These are phyloP conservation scores for Phainopepla nitens DNA, from an alignment of 2,113 vertebrate species.

Conservation along the genomic window DNA sequence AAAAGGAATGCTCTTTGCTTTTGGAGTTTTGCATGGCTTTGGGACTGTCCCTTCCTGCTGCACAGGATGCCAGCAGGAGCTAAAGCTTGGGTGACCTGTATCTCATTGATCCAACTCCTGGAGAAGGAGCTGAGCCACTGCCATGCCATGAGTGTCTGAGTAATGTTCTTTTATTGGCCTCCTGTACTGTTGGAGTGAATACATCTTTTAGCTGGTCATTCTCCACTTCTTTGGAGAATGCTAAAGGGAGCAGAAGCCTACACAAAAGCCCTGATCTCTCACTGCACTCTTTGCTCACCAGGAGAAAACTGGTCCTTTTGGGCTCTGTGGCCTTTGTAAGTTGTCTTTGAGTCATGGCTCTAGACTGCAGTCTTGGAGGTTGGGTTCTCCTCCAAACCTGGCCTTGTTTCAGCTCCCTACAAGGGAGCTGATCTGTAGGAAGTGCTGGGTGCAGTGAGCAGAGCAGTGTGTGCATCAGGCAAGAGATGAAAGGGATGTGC, in stretches of 20 bases:
- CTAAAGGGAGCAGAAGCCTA: not conserved
- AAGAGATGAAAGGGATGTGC: not conserved
- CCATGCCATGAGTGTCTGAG: not conserved
- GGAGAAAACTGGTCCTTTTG: not conserved
- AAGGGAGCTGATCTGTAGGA: not conserved
- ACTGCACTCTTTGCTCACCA: not conserved
- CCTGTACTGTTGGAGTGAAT: not conserved
- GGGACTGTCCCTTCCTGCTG: not conserved
- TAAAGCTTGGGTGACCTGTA: not conserved
- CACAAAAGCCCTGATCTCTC: not conserved
- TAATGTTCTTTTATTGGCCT: not conserved
- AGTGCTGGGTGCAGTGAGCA: not conserved
- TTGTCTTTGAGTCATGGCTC: not conserved
- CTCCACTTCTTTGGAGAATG: not conserved
- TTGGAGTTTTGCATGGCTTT: not conserved
- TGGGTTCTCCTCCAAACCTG: not conserved
- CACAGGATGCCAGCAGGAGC: not conserved
- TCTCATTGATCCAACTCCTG: not conserved
- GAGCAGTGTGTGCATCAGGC: rapidly evolving
- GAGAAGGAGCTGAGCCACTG: not conserved
- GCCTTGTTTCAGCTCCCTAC: not conserved
- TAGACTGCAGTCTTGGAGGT: not conserved
- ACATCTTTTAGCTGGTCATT: not conserved
- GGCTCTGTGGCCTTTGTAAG: not conserved
- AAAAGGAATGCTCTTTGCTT: not conserved